Conservation (phyloP, 1,140 invertebrate species). For the Aphidius gifuensis region DNA sequence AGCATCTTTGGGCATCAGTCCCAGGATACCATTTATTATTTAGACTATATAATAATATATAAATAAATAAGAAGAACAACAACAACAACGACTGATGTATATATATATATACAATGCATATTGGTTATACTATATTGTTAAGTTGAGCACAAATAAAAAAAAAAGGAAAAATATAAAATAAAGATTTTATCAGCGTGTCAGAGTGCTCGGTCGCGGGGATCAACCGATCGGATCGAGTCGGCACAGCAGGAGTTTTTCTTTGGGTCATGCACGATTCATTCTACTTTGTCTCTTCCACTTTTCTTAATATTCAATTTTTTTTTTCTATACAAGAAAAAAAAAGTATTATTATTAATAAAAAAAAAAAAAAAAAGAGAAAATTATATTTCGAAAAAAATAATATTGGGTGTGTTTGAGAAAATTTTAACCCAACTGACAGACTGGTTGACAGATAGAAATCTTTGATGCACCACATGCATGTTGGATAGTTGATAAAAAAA, state of each 20-base stretch:
- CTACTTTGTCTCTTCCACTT: too few species aligned
- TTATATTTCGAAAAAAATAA: neutral
- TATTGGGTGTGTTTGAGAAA: neutral
- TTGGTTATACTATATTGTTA: neutral
- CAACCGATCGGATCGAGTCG: slow-evolving; percentile 48
- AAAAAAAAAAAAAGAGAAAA: neutral
- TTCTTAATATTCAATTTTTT: neutral
- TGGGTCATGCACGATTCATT: slow-evolving; percentile 43
- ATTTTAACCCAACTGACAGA: neutral
- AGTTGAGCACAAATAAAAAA: slow-evolving; percentile 8
- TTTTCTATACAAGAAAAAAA: neutral
- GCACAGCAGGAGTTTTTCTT: slow-evolving; percentile 45
- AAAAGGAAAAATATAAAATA: neutral
- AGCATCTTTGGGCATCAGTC: too few species aligned
- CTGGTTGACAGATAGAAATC: slow-evolving; percentile 18
- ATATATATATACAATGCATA: slow-evolving; percentile 3
- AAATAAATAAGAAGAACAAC: slow-evolving; percentile 19
- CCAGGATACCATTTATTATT: too few species aligned
- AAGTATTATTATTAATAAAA: neutral
- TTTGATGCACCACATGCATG: slow-evolving; percentile 6
- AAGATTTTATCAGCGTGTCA: slow-evolving; percentile 44
- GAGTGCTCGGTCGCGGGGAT: slow-evolving; percentile 44
- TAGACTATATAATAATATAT: slow-evolving; percentile 2
- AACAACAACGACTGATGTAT: slow-evolving; percentile 7
- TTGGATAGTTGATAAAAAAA: neutral